phyloP scores from a whole-genome alignment of 2,113 vertebrate genomes.

The Brienomyrus longianalis region DNA sequence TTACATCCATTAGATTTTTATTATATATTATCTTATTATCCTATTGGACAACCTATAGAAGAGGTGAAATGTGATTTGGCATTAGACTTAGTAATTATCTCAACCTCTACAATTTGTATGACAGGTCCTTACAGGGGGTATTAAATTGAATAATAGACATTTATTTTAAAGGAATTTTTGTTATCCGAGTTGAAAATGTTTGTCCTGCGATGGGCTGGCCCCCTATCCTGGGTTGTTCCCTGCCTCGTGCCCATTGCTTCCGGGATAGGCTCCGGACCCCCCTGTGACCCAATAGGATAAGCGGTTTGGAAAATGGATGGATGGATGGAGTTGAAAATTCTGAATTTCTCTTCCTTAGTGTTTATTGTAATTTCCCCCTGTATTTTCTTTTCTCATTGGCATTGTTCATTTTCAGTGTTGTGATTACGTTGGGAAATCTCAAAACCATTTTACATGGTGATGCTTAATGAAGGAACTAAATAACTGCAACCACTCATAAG shows the following conservation, averaged over 20 bases:
- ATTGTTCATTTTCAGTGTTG: neutral
- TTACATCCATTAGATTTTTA: neutral
- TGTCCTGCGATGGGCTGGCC: too few relatives aligned
- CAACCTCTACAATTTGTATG: neutral
- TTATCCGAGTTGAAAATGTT: neutral
- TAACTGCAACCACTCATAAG: neutral
- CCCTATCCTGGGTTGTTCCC: too few relatives aligned
- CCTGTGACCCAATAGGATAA: too few relatives aligned
- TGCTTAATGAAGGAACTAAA: neutral
- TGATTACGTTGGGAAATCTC: neutral
- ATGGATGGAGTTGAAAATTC: neutral
- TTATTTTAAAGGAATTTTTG: neutral
- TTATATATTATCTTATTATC: neutral
- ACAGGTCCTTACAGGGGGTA: neutral
- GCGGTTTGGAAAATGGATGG: too few relatives aligned
- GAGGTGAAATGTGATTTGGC: neutral
- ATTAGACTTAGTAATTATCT: neutral
- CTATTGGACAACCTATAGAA: neutral
- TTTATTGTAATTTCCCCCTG: neutral
- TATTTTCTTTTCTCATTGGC: neutral
- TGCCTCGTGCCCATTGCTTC: too few relatives aligned
- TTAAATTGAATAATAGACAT: neutral
- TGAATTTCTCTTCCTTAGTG: neutral
- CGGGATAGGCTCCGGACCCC: too few relatives aligned
- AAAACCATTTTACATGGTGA: neutral